phyloP scores from a whole-genome alignment of 2,888 invertebrate genomes.

The Leptinotarsa haldemani region DNA sequence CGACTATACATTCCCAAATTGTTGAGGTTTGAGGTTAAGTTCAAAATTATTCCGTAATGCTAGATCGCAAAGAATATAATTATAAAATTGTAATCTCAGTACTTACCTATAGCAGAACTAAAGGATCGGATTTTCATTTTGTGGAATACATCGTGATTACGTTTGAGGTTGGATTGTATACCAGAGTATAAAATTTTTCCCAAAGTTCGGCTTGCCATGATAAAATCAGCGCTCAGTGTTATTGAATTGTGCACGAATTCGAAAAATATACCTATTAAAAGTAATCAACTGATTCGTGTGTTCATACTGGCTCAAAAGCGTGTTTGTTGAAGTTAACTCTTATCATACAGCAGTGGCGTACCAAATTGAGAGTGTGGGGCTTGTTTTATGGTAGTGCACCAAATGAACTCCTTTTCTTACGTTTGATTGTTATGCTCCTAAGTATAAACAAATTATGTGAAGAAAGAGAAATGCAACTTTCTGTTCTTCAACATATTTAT shows the following conservation, averaged over 20 bases:
- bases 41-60: background rate
- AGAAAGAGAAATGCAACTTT: no score
- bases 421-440: no score
- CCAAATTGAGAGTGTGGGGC: background rate
- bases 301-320: background rate
- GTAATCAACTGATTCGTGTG: background rate
- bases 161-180: background rate
- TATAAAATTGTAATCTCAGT: background rate
- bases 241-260: background rate
- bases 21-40: background rate
- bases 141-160: background rate
- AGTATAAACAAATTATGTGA: no score
- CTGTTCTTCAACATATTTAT: no score
- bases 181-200: conserved; percentile 1
- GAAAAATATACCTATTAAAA: background rate
- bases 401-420: no score
- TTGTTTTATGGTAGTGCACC: background rate
- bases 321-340: background rate
- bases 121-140: background rate
- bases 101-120: conserved; percentile 3
- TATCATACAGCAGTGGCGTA: background rate
- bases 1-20: background rate
- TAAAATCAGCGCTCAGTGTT: background rate
- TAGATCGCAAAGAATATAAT: background rate
- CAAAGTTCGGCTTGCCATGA: background rate